A percentile compares a stretch with the other conserved stretches of the same genome.
These are phyloP conservation scores for Chrysomallon squamiferum DNA, from an alignment of 1,140 invertebrate species.

Conservation along the genomic window DNA sequence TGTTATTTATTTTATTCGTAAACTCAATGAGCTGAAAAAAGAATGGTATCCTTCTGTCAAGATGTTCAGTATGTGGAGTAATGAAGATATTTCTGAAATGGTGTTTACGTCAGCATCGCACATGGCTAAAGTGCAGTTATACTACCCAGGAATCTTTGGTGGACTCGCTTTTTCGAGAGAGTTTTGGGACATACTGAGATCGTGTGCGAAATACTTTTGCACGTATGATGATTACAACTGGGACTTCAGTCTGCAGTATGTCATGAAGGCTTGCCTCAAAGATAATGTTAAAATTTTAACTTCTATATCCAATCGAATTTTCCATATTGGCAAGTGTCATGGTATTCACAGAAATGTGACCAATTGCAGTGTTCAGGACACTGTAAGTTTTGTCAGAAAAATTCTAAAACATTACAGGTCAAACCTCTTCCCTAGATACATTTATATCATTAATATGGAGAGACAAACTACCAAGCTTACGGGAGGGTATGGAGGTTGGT, in stretches of 20 bases:
- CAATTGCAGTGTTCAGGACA: background rate
- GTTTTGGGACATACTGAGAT: background rate
- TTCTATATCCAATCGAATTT: background rate
- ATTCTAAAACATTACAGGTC: background rate
- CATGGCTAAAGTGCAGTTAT: background rate
- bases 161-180: conserved; percentile 4
- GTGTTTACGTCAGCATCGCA: no score
- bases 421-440: background rate
- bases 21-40: background rate
- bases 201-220: background rate
- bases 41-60: background rate
- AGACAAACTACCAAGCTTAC: no score
- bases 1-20: background rate
- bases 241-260: background rate
- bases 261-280: background rate
- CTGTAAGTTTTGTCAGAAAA: background rate
- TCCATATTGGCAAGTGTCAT: conserved; percentile 4
- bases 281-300: background rate
- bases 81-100: background rate
- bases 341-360: background rate
- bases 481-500: background rate
- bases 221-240: conserved; percentile 7
- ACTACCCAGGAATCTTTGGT: background rate
- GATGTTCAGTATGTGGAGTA: background rate
- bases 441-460: background rate